A percentile compares a stretch with the other conserved stretches of the same genome.
Conservation (phyloP, 1,140 invertebrate species). For the Drosophila elegans region DNA sequence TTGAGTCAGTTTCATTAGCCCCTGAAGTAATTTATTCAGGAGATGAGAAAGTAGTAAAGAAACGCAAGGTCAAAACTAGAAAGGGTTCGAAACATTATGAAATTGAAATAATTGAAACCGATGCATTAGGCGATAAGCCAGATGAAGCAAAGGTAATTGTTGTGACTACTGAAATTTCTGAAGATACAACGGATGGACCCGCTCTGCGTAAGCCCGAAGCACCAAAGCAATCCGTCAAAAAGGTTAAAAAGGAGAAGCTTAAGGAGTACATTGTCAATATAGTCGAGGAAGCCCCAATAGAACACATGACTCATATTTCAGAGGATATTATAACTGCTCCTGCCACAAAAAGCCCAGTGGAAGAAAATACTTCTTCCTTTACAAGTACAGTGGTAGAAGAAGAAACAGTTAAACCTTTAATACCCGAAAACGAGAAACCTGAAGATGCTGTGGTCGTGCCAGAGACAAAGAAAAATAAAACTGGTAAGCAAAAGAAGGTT, state of each 20-base stretch:
- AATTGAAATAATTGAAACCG: constrained; percentile 84
- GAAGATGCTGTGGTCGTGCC: constrained; percentile 1
- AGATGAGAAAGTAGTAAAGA: constrained; percentile 56
- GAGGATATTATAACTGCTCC: constrained; percentile 33
- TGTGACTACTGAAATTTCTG: constrained; percentile 72
- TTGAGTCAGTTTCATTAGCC: constrained; percentile 9
- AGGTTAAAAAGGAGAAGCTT: constrained; percentile 69
- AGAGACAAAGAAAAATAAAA: constrained; percentile 77
- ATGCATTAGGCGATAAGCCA: constrained; percentile 17
- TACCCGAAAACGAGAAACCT: constrained; percentile 22
- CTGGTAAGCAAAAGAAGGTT: constrained; percentile 71
- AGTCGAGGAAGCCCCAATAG: constrained; percentile 64
- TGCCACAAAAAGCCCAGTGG: constrained; percentile 3
- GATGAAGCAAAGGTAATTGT: constrained; percentile 74
- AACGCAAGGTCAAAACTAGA: constrained; percentile 84
- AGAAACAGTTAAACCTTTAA: constrained; percentile 9
- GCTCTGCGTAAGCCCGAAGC: constrained; percentile 50
- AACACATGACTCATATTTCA: constrained; percentile 53
- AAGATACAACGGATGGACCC: constrained; percentile 37
- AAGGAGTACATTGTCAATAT: constrained; percentile 69
- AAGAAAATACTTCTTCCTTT: constrained; percentile 35
- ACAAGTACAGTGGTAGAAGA: constrained; percentile 67
- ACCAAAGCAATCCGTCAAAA: constrained; percentile 71
- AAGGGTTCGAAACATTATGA: constrained; percentile 84
- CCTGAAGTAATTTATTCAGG: constrained; percentile 1